Evolutionary conservation across 2,888 invertebrate species (phyloP).

Genomic region (Nematopogon swammerdamellus): DNA sequence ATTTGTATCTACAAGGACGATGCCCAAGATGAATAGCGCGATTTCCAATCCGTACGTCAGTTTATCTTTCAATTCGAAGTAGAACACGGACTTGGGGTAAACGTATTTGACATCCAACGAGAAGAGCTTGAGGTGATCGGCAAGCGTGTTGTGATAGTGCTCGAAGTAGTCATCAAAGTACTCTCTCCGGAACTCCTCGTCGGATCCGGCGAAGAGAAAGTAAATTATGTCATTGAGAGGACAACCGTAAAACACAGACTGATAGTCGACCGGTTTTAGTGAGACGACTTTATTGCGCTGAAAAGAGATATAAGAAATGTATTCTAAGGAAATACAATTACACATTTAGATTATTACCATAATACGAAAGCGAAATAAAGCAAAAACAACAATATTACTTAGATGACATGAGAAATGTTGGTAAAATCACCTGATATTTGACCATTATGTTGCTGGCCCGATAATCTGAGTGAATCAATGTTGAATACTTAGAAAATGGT

Average conservation of each 20-base stretch:
- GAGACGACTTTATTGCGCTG: conserved; percentile 2
- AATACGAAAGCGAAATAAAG: background rate
- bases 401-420: background rate
- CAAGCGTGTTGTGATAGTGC: conserved; percentile 2
- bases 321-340: background rate
- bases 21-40: too few species aligned
- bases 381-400: too few species aligned
- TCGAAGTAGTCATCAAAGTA: conserved; percentile 4
- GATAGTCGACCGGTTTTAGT: conserved; percentile 7
- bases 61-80: background rate
- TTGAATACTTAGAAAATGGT: background rate
- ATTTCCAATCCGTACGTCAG: background rate
- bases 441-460: conserved; percentile 9
- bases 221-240: conserved; percentile 7
- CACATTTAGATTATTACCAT: background rate
- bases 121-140: background rate
- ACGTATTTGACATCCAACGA: background rate
- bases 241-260: conserved; percentile 5
- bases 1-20: too few species aligned
- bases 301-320: background rate
- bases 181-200: conserved; percentile 4
- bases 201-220: conserved; percentile 7
- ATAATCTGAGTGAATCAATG: conserved; percentile 9
- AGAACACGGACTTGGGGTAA: background rate
- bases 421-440: conserved; percentile 4